Conservation (phyloP, 2,113 vertebrate genomes). For the Ceuthmochares aereus region DNA sequence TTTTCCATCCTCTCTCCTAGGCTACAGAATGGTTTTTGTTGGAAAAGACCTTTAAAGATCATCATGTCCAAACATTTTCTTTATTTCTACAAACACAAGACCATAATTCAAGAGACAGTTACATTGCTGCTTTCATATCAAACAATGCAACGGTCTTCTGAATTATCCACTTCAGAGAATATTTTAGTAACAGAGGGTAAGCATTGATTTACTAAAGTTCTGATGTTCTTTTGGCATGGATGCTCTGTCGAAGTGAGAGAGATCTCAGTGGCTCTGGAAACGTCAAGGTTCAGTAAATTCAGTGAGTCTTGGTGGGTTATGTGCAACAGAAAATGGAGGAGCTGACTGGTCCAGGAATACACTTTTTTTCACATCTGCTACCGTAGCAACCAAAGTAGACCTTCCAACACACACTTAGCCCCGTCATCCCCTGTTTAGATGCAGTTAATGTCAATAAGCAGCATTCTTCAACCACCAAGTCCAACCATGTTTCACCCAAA, state of each 20-base stretch:
- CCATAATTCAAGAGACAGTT: neutral
- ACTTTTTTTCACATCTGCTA: neutral
- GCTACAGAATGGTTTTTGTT: no score
- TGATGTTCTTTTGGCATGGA: neutral
- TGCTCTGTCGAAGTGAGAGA: neutral
- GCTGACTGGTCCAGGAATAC: neutral
- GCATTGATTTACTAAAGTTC: neutral
- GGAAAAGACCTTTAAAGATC: no score
- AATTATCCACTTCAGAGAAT: neutral
- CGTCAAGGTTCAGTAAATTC: neutral
- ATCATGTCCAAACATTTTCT: neutral
- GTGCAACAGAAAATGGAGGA: neutral
- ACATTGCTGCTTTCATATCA: neutral
- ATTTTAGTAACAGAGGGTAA: neutral
- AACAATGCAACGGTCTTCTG: neutral
- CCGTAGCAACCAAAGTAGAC: neutral
- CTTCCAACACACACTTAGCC: neutral
- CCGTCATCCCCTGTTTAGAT: neutral
- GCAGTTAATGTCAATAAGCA: neutral
- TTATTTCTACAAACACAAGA: neutral
- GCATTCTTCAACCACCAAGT: neutral
- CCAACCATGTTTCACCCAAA: neutral
- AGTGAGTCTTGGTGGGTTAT: neutral
- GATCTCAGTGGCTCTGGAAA: neutral
- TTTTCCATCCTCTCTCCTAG: neutral